Conservation (phyloP, 2,113 vertebrate genomes). For the Callopanchax toddi region DNA sequence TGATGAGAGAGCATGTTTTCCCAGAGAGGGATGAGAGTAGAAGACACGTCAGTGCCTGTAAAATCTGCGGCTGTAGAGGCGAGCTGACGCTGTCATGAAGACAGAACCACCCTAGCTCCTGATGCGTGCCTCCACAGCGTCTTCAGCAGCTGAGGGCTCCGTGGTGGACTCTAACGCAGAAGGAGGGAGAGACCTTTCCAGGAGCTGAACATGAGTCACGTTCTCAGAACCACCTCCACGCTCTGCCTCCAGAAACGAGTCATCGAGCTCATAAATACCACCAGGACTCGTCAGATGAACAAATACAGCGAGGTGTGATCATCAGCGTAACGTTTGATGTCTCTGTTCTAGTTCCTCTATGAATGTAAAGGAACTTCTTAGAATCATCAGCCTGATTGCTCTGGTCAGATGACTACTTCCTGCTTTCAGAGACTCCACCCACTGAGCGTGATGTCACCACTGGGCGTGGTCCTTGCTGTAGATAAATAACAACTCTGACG, state of each 20-base stretch:
- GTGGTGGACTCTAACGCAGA: too few relatives aligned
- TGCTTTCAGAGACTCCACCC: too few relatives aligned
- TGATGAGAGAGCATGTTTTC: conserved; percentile 53
- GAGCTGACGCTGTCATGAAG: conserved; percentile 44
- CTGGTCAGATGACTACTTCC: too few relatives aligned
- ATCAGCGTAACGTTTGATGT: too few relatives aligned
- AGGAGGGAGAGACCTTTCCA: conserved; percentile 22
- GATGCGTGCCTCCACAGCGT: conserved; percentile 37
- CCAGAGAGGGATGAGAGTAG: conserved; percentile 26
- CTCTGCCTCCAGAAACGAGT: conserved; percentile 17
- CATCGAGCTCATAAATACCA: neutral
- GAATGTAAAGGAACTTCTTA: too few relatives aligned
- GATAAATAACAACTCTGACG: too few relatives aligned
- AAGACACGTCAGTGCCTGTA: conserved; percentile 50
- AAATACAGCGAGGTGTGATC: too few relatives aligned
- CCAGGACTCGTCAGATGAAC: too few relatives aligned
- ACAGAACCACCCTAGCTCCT: conserved; percentile 35
- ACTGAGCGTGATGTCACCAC: too few relatives aligned
- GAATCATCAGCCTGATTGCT: too few relatives aligned
- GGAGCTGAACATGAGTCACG: conserved; percentile 46
- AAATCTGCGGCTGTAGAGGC: conserved; percentile 33
- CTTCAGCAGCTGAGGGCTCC: conserved; percentile 17
- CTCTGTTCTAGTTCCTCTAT: too few relatives aligned
- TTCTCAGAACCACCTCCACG: conserved; percentile 18
- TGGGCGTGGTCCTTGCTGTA: too few relatives aligned